Evolutionary conservation across 1,140 invertebrate species (phyloP), one percentile per base, ranked within the genome.

Genomic region (Camponotus pennsylvanicus): DNA sequence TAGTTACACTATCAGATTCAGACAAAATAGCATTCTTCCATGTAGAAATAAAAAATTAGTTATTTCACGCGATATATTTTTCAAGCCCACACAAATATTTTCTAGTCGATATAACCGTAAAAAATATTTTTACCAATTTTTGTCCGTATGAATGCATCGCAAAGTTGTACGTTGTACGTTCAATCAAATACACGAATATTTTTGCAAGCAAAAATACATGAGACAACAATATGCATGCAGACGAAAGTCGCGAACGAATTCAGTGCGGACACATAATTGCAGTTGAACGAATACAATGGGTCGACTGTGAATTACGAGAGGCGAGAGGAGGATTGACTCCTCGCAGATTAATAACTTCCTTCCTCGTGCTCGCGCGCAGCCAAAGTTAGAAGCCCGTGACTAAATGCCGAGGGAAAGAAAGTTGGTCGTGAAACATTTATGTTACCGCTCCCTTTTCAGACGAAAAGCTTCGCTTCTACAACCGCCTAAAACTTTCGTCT

Each of bases 261-360:
- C 64, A 55, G 67, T 40, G 59, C 69, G 57, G 57, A 37, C 34
- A 57, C 63, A 77, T 89, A 89, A 90, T 90, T 89, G 85, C 88
- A 85, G 85, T 49, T 85, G 75, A 71, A 69, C 85, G 89, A 87
- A 70, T 59, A 90, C 88, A 90, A 90, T 89, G 82, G 73, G 32
- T 52, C 64, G 86, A 73, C 82, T 55, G 80, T 71, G 84, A 84
- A 55, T 52, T 45, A 71, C 64, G 59, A 73, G 80, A 66, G 59
- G 52, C 76, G 86, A 89, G 83, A 78, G 80, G 75, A 78, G 75
- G 86, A 90, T 90, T 88, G 89, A 90, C 89, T 90, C 32, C 89
- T 89, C 59, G 77, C 78, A 59, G 89, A 91, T 90, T 91, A 91
- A 91, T 90, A 90, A 90, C 89, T 91, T 88, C 83, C 89, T 88